phyloP scores from a whole-genome alignment of 2,113 vertebrate genomes.

The Thermophis baileyi region DNA sequence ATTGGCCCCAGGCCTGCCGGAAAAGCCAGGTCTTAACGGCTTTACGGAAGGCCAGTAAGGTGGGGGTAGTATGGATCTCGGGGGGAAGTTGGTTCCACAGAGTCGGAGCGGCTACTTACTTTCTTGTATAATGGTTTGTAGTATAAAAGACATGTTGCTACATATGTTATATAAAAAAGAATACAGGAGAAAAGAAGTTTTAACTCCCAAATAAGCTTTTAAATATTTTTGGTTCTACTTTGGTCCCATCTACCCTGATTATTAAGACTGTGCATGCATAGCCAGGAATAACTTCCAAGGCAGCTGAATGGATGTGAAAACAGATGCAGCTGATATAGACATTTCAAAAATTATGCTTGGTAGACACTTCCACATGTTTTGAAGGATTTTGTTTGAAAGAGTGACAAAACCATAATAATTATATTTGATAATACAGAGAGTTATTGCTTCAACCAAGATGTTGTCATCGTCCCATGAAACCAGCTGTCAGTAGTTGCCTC shows the following conservation, averaged over 20 bases:
- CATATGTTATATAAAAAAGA: neutral
- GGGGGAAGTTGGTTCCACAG: too few species aligned
- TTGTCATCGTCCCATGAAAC: neutral
- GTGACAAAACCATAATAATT: neutral
- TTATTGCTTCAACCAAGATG: neutral
- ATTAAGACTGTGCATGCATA: neutral
- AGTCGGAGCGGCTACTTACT: too few species aligned
- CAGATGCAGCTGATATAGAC: neutral
- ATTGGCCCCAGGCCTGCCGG: too few species aligned
- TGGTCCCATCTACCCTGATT: neutral
- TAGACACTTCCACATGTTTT: neutral
- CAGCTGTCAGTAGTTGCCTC: neutral
- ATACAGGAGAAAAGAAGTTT: neutral
- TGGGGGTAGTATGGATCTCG: too few species aligned
- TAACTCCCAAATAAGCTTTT: neutral
- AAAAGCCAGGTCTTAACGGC: too few species aligned
- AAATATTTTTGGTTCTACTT: neutral
- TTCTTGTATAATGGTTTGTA: neutral
- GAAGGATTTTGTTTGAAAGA: neutral
- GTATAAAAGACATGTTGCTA: neutral
- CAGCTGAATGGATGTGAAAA: neutral
- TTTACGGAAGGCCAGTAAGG: too few species aligned
- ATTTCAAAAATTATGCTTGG: neutral
- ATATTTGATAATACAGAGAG: neutral
- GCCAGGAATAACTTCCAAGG: neutral